A percentile compares a stretch with the other conserved stretches of the same genome.
These are phyloP conservation scores for Alethe diademata DNA, from an alignment of 2,113 vertebrate genomes.

Conservation along the genomic window DNA sequence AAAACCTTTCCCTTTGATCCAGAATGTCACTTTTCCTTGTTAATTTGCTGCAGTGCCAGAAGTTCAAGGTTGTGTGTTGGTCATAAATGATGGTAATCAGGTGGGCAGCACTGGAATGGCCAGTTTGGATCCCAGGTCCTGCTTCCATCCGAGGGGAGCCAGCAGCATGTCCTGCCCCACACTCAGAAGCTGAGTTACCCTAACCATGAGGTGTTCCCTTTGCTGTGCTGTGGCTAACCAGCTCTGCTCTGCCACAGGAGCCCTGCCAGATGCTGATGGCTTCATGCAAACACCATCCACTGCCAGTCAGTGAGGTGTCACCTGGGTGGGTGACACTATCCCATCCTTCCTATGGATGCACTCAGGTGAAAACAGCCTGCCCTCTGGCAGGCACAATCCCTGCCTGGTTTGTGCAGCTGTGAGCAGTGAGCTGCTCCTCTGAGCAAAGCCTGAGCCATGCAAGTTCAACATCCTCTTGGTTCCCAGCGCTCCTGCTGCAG, in stretches of 20 bases:
- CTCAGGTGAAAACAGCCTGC: neutral
- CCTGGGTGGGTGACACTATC: fast-evolving
- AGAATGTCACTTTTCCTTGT: neutral
- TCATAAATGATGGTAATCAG: neutral
- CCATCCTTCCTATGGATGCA: neutral
- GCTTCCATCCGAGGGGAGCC: neutral
- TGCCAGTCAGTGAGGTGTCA: neutral
- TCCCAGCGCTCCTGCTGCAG: neutral
- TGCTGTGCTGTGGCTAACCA: neutral
- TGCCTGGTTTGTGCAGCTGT: neutral
- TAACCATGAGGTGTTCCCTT: neutral
- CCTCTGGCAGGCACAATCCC: neutral
- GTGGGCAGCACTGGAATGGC: neutral
- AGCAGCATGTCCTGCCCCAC: fast-evolving
- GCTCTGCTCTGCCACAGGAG: neutral
- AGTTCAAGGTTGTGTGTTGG: neutral
- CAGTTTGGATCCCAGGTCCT: neutral
- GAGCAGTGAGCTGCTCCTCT: neutral
- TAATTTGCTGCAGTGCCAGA: slow-evolving; percentile 3
- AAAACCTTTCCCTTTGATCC: neutral
- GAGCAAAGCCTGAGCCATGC: neutral
- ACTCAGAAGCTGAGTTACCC: neutral
- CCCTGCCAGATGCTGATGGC: neutral
- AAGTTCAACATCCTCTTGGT: neutral
- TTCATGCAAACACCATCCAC: neutral